Evolutionary conservation across 1,140 invertebrate species (phyloP).

Genomic region (Platyscapa corneri): DNA sequence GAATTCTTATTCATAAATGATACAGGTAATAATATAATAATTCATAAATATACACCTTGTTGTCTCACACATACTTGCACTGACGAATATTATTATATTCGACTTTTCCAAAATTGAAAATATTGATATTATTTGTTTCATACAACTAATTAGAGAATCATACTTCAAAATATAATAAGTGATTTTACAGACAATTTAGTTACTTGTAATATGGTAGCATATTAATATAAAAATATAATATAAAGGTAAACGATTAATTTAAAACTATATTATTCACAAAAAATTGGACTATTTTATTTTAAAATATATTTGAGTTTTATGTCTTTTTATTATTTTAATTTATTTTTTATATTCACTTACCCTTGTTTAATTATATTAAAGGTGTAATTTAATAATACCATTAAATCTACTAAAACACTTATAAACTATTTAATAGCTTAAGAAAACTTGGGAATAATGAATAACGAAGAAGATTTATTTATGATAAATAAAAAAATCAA

Average conservation of each 20-base stretch:
- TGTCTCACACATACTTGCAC: not conserved
- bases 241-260: too few relatives aligned
- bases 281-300: too few relatives aligned
- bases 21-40: not conserved
- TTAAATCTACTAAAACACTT: not conserved
- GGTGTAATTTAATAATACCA: not conserved
- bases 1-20: not conserved
- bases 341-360: too few relatives aligned
- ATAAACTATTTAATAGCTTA: not conserved
- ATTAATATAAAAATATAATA: too few relatives aligned
- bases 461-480: not conserved
- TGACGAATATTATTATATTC: not conserved
- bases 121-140: not conserved
- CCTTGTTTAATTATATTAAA: too few relatives aligned
- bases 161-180: not conserved
- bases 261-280: too few relatives aligned
- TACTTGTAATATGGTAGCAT: too few relatives aligned
- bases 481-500: not conserved
- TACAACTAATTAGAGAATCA: not conserved
- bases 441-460: not conserved
- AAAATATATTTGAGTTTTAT: too few relatives aligned
- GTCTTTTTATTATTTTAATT: too few relatives aligned
- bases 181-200: not conserved
- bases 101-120: not conserved
- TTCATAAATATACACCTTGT: constrained; percentile 9